Conservation (phyloP, 2,888 invertebrate species). For the Chorisops tibialis region DNA sequence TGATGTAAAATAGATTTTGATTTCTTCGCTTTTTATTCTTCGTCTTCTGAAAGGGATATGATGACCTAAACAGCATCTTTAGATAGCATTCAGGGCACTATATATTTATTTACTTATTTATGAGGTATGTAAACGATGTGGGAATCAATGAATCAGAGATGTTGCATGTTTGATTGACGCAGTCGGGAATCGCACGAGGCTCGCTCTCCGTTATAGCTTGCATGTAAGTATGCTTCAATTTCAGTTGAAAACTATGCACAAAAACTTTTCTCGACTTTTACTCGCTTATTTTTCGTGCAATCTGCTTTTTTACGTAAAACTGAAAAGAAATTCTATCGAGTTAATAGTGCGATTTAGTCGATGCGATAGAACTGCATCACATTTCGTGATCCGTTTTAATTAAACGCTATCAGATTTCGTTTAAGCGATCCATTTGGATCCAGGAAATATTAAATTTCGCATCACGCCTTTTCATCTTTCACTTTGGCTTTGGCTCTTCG, state of each 20-base stretch:
- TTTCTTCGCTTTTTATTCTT: no score
- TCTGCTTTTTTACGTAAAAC: background rate
- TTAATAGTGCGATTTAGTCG: conserved; percentile 14
- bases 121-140: background rate
- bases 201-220: background rate
- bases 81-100: background rate
- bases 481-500: conserved; percentile 2
- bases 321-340: conserved; percentile 3
- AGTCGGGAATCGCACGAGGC: background rate
- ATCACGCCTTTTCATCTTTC: conserved; percentile 43
- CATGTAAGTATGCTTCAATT: background rate
- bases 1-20: conserved; percentile 11
- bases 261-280: background rate
- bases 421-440: conserved; percentile 37
- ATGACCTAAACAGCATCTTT: conserved; percentile 1
- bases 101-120: background rate
- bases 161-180: background rate
- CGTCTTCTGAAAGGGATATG: background rate
- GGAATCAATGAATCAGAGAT: background rate
- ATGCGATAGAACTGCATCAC: conserved; percentile 26
- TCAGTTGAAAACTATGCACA: background rate
- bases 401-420: conserved; percentile 36
- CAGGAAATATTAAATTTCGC: conserved; percentile 51
- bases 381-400: conserved; percentile 29
- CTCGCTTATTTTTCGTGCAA: background rate